phyloP scores from a whole-genome alignment of 2,797 vertebrate species.

The Heteromormyrus szaboi region DNA sequence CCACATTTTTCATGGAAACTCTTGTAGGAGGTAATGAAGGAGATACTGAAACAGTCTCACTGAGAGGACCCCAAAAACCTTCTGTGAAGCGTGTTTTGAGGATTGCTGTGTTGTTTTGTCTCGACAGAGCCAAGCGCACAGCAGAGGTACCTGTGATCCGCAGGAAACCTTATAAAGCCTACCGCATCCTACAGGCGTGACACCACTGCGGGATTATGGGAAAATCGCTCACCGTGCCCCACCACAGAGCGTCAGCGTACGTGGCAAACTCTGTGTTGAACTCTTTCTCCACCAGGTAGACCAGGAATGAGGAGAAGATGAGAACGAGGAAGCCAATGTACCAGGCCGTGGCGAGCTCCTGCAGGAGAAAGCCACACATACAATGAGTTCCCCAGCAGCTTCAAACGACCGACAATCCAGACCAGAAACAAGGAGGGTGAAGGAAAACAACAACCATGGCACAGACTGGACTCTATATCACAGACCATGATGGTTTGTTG shows the following conservation, averaged over 20 bases:
- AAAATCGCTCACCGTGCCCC: conserved; percentile 75
- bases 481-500: not conserved
- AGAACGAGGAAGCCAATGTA: conserved; percentile 85
- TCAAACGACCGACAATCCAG: not conserved
- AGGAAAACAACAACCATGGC: not conserved
- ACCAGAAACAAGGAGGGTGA: not conserved
- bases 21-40: not conserved
- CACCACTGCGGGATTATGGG: not conserved
- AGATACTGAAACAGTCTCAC: not conserved
- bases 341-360: conserved; percentile 86
- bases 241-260: conserved; percentile 81
- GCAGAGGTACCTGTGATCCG: not conserved
- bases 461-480: not conserved
- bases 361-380: conserved; percentile 21
- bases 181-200: not conserved
- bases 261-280: conserved; percentile 76
- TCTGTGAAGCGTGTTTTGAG: not conserved
- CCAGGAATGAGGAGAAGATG: conserved; percentile 83
- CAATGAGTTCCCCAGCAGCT: not conserved
- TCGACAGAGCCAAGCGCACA: not conserved
- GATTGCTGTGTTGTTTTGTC: not conserved
- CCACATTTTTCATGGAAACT: conserved; percentile 2
- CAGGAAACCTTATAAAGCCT: not conserved
- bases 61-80: not conserved
- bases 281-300: conserved; percentile 83